Evolutionary conservation across 2,113 vertebrate genomes (phyloP), one percentile per base, ranked within the genome.

Genomic region (Agelaius tricolor): DNA sequence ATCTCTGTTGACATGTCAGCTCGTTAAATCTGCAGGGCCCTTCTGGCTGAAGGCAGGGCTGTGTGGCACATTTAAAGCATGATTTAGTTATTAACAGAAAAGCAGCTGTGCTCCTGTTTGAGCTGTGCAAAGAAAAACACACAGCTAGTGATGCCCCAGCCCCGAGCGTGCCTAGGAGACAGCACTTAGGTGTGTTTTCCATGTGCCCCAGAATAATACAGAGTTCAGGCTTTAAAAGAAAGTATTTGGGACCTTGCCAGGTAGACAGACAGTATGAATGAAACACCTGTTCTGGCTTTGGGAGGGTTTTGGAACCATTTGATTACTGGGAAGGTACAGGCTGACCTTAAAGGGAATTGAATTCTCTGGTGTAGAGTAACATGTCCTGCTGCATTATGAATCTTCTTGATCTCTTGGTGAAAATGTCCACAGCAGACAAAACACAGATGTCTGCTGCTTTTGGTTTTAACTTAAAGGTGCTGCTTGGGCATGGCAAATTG

Each of bases 271-370:
- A 96, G 90, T 35, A 95, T 96, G 96, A 96, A 97, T 96, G 96
- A 96, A 96, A 90, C 97, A 97, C 97, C 96, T 97, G 97, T 97
- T 96, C 84, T 87, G 93, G 96, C 96, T 96, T 94, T 90, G 95
- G 90, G 87, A 80, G 79, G 69, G 76, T 84, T 96, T 92, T 86
- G 93, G 84, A 96, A 89, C 84, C 66, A 35, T 74, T 96, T 94
- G 94, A 92, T 96, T 96, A 88, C 71, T 49, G 72, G 81, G 84
- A 91, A 97, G 96, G 96, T 95, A 95, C 91, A 94, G 87, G 54
- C 93, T 96, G 95, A 97, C 95, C 91, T 97, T 96, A 95, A 89
- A 84, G 86, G 39, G 93, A 90, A 95, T 93, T 88, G 83, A 89
- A 91, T 94, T 93, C 82, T 73, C 78, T 84, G 88, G 93, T 93